Base-by-base conservation (phyloP, 2,797 vertebrate species). In the Sebastes iracundus region DNA sequence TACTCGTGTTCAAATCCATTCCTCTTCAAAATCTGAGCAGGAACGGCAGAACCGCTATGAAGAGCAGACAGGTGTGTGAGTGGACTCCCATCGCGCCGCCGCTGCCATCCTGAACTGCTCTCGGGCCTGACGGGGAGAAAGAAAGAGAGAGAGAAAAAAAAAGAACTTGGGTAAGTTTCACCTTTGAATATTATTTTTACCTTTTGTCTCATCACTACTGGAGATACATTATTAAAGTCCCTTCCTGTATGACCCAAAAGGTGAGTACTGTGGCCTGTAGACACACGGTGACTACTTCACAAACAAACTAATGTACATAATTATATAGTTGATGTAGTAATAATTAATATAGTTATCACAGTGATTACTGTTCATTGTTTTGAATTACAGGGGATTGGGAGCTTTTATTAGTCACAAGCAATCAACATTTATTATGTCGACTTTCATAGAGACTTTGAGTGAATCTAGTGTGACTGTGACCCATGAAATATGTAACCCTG, bases 1-100 rank as follows among this genome's bases (percentile, higher is more conserved):
- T 79, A 73, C 69, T 87, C 72, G 32, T 77, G 67, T 85, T 88
- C 62, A 72, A 86, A 86, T 84, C 85, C 67, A 90, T 94, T 94
- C 93, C 92, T 96, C 95, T 97, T 99, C 96, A 99, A 98, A 99
- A 97, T 94, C 95, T 94, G 92, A 97, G 96, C 94, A 99, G 96
- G 90, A 98, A 93, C 84, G 96, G 94, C 87, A 96, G 95, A 33
- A 97, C 80, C 82, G 96, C 88, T 63, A 97, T 38, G 84, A 97
- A 94, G 91, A 97, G 96, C 84, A 98, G 96, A 91, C 96, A 97
- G 94, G 96, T 91, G 84, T 97, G 94, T 20, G 96, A 94, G 72
- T 96, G 95, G 1, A 93, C 92, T 82, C 96, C 96, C 81, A 95
- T 94, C 0, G 96, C 95, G 0, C 96, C 95, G 1, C 95, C 97